Evolutionary conservation across 2,888 invertebrate genomes (phyloP), one percentile per base, ranked within the genome.

Genomic region (Selenia dentaria): DNA sequence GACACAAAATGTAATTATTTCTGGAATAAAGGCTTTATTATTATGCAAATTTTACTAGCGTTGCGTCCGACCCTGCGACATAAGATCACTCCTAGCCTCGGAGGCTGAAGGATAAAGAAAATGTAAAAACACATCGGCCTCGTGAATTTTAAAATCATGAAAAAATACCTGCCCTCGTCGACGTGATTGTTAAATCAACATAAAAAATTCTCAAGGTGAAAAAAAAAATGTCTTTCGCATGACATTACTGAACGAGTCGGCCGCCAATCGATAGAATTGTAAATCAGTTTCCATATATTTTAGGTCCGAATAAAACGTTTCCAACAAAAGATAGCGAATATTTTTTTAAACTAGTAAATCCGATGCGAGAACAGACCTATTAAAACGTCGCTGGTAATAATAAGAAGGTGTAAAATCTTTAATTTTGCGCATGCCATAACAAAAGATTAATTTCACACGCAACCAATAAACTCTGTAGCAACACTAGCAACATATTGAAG

Each of bases 211-310:
- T 75, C 82, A 86, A 86, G 83, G 82, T 79, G 74, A 79, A 78
- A 83, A 74, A 83, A 41, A 36, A 33, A 12, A 77, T 75, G 71
- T 72, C 68, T 76, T 73, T 71, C 70, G 80, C 70, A 83, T 80
- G 64, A 62, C 71, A 81, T 80, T 80, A 79, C 70, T 60, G 64
- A 56, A 67, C n/a, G 64, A 62, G 66, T 56, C 43, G 32, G 45
- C 40, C 18, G 31, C 18, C 32, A 74, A 74, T 81, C 79, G 74
- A 83, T 84, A 80, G 82, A 86, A 83, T 87, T 85, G 78, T 80
- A 85, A 83, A 85, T 82, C 56, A 63, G 37, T 60, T 67, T 74
- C 63, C 70, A 77, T 81, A 78, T 77, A 55, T 51, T 54, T 54
- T 47, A 60, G 54, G 52, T n/a, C n/a, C 44, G 59, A 51, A 58